Conservation (phyloP, 2,888 invertebrate genomes). For the Pherbina coryleti region DNA sequence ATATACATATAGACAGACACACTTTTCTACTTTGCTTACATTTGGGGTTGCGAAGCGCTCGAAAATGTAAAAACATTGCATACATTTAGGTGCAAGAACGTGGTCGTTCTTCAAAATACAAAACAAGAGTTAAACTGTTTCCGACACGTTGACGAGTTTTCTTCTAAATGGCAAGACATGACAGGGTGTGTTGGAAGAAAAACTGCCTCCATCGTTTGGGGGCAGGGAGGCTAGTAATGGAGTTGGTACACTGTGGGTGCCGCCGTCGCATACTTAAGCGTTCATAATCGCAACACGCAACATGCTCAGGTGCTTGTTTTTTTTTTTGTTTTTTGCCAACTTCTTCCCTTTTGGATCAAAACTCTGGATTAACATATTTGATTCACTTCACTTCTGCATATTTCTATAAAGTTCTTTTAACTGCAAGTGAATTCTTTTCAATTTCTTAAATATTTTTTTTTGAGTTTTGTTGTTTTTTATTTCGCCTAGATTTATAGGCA, state of each 20-base stretch:
- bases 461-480: not conserved
- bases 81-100: not conserved
- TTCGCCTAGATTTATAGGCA: not conserved
- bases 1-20: conserved; percentile 9
- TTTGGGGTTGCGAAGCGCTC: not conserved
- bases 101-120: not conserved
- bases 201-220: not conserved
- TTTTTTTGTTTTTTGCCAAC: too few species aligned
- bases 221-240: too few species aligned
- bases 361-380: not conserved
- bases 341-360: not conserved
- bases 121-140: conserved; percentile 17
- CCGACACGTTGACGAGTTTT: conserved; percentile 24
- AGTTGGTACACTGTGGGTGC: too few species aligned
- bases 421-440: not conserved
- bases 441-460: not conserved
- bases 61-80: not conserved
- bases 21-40: conserved; percentile 32
- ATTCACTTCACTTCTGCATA: not conserved
- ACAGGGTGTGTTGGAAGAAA: not conserved
- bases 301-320: too few species aligned
- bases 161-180: not conserved
- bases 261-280: too few species aligned
- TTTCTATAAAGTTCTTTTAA: not conserved
- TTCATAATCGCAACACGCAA: too few species aligned